phyloP scores from a whole-genome alignment of 2,113 vertebrate species.

The Columba livia region DNA sequence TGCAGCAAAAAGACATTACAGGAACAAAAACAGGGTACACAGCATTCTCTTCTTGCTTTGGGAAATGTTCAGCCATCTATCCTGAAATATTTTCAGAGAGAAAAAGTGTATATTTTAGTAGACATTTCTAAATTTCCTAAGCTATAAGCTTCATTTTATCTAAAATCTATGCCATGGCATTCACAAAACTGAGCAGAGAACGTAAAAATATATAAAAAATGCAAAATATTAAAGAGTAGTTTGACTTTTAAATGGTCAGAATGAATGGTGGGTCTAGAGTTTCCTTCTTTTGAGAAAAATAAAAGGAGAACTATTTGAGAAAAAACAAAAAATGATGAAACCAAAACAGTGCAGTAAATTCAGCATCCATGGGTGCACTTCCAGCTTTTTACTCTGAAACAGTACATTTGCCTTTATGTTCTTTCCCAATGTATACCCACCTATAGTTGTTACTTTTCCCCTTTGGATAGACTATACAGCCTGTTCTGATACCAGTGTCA shows the following conservation, averaged over 20 bases:
- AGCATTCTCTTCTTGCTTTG: background rate
- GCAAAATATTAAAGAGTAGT: background rate
- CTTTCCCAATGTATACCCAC: background rate
- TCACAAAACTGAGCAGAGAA: background rate
- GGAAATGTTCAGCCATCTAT: background rate
- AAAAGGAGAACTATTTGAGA: background rate
- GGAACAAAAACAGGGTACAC: background rate
- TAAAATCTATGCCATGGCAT: background rate
- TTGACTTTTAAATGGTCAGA: background rate
- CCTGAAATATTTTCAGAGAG: background rate
- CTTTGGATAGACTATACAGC: background rate
- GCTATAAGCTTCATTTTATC: background rate
- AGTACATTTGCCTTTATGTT: fast-evolving
- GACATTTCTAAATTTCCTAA: background rate
- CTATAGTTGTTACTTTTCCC: background rate
- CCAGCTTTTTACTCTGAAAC: background rate
- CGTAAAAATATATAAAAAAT: background rate
- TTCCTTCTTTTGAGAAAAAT: background rate
- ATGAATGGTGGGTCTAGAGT: background rate
- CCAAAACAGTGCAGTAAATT: background rate
- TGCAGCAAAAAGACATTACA: background rate
- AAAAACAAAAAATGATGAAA: background rate
- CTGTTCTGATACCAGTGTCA: background rate
- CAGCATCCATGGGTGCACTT: background rate
- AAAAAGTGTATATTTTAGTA: background rate